A percentile compares a stretch with the other conserved stretches of the same genome.
Conservation (phyloP, 2,797 vertebrate species). For the Steatocranus sp. region DNA sequence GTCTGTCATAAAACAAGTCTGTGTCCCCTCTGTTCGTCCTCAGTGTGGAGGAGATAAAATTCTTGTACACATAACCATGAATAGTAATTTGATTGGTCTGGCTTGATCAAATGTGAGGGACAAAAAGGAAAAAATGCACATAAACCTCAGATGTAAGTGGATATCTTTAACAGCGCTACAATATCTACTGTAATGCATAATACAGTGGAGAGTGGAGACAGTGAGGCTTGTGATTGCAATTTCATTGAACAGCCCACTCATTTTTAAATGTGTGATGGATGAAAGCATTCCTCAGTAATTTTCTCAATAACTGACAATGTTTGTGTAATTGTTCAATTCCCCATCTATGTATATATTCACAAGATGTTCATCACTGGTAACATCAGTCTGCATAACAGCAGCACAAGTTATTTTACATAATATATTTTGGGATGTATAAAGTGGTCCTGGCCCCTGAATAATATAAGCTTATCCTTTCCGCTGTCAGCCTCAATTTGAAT, state of each 20-base stretch:
- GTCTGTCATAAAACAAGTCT: constrained; percentile 55
- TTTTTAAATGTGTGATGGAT: background rate
- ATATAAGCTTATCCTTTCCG: constrained; percentile 55
- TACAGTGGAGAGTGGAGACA: background rate
- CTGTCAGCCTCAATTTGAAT: constrained; percentile 63
- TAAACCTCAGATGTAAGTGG: constrained; percentile 16
- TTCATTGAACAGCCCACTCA: background rate
- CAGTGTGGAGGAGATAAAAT: constrained; percentile 42
- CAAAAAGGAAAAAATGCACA: constrained; percentile 41
- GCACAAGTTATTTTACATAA: constrained; percentile 11
- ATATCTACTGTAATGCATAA: background rate
- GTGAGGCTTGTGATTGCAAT: background rate
- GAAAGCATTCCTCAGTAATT: constrained; percentile 7
- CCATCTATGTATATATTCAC: background rate
- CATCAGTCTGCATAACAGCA: constrained; percentile 14
- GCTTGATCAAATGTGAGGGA: constrained; percentile 13
- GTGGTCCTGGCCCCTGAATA: constrained; percentile 48
- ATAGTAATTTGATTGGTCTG: constrained; percentile 55
- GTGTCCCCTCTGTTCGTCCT: constrained; percentile 50
- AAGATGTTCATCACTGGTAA: constrained; percentile 2
- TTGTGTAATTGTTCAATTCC: background rate
- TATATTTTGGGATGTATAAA: constrained; percentile 43
- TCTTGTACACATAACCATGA: constrained; percentile 34
- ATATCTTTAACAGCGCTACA: constrained; percentile 1
- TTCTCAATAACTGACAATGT: background rate